Evolutionary conservation across 2,888 invertebrate species (phyloP), one percentile per base, ranked within the genome.

Genomic region (Osmoderma eremita): DNA sequence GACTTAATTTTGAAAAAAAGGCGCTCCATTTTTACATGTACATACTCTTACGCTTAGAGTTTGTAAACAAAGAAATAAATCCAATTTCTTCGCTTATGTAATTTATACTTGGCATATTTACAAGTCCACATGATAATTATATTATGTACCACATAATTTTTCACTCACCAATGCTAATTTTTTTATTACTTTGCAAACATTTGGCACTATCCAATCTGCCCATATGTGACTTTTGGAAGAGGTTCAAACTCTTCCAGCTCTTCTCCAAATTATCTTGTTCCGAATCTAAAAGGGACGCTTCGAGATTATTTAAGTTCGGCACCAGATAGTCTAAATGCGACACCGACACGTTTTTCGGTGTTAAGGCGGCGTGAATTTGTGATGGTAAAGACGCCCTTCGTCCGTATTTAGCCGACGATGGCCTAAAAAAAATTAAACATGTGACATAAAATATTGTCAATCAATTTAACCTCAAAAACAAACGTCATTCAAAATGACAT

Each of bases 161-260:
- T 65, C 64, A 71, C 67, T 67, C 70, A 71, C 70, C 58, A 30
- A 61, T 61, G 30, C 30, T 61, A 15, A 56, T 58, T 49, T 65
- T 54, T 38, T 48, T 39, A 38, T 65, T 56, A 63, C 65, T 66
- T 54, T 69, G 67, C 65, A 67, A 70, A 65, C 69, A 69, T 63
- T 72, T 72, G 53, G 71, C 75, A 70, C 75, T 75, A 64, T 76
- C 78, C 63, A 80, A 64, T 54, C 80, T 72, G 17, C 80, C 80
- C 65, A 76, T 78, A 64, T 80, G 79, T 0, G 74, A 76, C 51
- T 78, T 76, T 67, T 78, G 75, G 69, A 81, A 80, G 17, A 75
- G 58, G 61, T 69, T 75, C 56, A 79, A 69, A 56, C 79, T 76
- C 62, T 72, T 74, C 79, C 79, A 78, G 2, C 75, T 77, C 56